Percentiles rank a stretch among this genome's conserved stretches.
These are phyloP conservation scores for Butastur rufipennis DNA, from an alignment of 2,113 vertebrate species.

Conservation along the genomic window DNA sequence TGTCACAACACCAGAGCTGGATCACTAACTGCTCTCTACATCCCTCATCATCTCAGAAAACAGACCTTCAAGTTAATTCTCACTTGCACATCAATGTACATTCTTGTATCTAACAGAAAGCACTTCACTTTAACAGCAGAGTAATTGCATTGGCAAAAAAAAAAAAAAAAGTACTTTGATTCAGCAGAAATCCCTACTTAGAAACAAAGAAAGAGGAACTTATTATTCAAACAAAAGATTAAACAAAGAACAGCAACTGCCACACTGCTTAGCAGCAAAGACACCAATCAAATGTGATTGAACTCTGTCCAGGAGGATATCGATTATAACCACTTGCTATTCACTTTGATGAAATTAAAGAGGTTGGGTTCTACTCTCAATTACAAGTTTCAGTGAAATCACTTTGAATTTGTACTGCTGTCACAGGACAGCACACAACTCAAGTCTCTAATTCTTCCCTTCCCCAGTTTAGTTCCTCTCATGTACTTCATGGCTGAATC, in stretches of 20 bases:
- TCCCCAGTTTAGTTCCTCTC: not conserved
- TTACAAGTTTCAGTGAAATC: not conserved
- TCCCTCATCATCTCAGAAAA: not conserved
- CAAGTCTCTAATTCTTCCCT: not conserved
- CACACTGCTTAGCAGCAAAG: not conserved
- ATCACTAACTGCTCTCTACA: not conserved
- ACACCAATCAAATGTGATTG: not conserved
- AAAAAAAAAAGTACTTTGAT: not conserved
- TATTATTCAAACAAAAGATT: not conserved
- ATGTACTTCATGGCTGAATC: not conserved
- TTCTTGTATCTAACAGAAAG: not conserved
- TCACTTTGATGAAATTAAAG: not conserved
- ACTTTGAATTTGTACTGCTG: not conserved
- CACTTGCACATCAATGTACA: not conserved
- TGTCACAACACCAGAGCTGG: not conserved
- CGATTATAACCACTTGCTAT: not conserved
- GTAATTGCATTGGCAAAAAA: not conserved
- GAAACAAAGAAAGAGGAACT: conserved; percentile 1
- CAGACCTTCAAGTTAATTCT: not conserved
- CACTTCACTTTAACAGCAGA: not conserved
- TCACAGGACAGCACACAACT: not conserved
- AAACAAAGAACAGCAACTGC: not conserved
- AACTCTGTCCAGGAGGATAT: not conserved
- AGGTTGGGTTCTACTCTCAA: not conserved
- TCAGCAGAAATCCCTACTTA: not conserved